Evolutionary conservation across 1,140 invertebrate species (phyloP).

Genomic region (Delia radicum): DNA sequence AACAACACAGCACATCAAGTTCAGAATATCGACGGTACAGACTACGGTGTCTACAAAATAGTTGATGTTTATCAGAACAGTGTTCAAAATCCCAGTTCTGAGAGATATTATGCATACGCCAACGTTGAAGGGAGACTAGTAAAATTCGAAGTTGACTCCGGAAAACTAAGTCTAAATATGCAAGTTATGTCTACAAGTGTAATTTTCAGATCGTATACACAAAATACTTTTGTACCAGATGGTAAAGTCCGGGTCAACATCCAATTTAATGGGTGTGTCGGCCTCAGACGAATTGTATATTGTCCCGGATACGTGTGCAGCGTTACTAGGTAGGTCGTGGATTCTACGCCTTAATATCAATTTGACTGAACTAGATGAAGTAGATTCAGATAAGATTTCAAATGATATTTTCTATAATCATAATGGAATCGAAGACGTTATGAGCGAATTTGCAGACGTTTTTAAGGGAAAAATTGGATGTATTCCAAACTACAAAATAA

Average conservation of each 20-base stretch:
- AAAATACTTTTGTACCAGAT: not conserved
- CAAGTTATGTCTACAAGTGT: not conserved
- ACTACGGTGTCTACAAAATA: not conserved
- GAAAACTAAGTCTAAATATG: not conserved
- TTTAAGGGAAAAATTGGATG: not conserved
- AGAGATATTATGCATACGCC: not conserved
- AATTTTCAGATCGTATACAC: not conserved
- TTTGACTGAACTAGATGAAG: not conserved
- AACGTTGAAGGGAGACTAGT: not conserved
- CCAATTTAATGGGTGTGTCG: not conserved
- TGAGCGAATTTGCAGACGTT: not conserved
- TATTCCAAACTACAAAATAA: not conserved
- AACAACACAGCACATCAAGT: not conserved
- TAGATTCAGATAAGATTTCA: not conserved
- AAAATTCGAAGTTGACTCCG: not conserved
- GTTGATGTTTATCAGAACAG: not conserved
- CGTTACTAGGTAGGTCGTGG: too few species aligned
- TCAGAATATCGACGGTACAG: not conserved
- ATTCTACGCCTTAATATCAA: too few species aligned
- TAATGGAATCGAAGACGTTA: not conserved
- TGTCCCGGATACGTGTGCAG: not conserved
- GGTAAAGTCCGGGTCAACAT: not conserved
- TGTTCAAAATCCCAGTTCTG: not conserved
- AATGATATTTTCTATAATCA: not conserved
- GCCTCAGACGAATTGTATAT: not conserved